Evolutionary conservation across 2,888 invertebrate genomes (phyloP).

Genomic region (Drosophila ezoana): DNA sequence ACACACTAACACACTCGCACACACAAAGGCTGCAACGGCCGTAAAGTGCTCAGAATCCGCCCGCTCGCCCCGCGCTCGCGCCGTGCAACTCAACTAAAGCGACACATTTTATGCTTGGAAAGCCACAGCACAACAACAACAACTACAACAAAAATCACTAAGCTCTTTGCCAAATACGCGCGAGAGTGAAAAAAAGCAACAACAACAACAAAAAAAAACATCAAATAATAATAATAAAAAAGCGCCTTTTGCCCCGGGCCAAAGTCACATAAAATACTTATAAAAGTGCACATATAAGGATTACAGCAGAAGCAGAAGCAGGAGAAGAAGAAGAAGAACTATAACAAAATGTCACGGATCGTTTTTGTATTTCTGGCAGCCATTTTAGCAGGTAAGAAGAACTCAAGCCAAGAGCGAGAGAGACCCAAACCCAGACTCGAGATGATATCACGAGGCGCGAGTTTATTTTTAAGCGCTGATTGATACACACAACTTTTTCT

Average conservation of each 20-base stretch:
- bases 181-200: conserved; percentile 39
- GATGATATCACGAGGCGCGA: conserved; percentile 67
- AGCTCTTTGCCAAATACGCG: conserved; percentile 64
- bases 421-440: conserved; percentile 15
- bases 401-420: conserved; percentile 23
- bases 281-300: conserved; percentile 58
- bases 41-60: conserved; percentile 61
- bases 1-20: conserved; percentile 4
- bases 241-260: conserved; percentile 42
- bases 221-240: conserved; percentile 34
- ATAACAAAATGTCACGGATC: conserved; percentile 71
- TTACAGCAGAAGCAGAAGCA: conserved; percentile 38
- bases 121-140: conserved; percentile 50
- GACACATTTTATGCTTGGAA: conserved; percentile 72
- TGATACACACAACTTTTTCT: conserved; percentile 31
- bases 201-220: conserved; percentile 19
- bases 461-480: conserved; percentile 66
- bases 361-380: conserved; percentile 77
- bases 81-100: conserved; percentile 39
- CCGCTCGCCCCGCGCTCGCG: conserved; percentile 5
- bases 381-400: conserved; percentile 82
- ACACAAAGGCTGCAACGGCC: conserved; percentile 55
- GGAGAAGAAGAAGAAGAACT: conserved; percentile 8
- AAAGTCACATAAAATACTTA: conserved; percentile 45
- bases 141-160: conserved; percentile 55